Conservation (phyloP, 1,140 invertebrate species). For the Diploscapter pachys region DNA sequence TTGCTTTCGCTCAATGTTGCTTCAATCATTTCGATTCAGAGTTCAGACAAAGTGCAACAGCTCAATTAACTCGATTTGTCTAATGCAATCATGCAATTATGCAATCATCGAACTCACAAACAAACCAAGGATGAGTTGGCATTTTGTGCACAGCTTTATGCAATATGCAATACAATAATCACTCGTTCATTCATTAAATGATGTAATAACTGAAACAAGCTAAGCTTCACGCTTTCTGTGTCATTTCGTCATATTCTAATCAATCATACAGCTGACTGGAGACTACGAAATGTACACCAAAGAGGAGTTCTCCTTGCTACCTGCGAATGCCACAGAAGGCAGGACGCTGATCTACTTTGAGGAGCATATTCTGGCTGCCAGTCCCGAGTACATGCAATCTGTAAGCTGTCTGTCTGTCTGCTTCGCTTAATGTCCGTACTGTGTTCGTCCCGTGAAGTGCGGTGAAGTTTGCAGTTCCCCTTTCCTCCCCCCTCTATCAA, state of each 20-base stretch:
- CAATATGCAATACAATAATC: too few relatives aligned
- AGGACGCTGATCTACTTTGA: slow-evolving; percentile 38
- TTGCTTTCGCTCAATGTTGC: too few relatives aligned
- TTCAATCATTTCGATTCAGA: too few relatives aligned
- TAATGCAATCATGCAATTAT: neutral
- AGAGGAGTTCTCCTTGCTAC: slow-evolving; percentile 32
- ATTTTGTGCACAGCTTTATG: neutral
- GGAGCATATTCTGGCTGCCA: slow-evolving; percentile 46
- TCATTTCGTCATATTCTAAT: too few relatives aligned
- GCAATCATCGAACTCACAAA: neutral
- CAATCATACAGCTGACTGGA: slow-evolving; percentile 18
- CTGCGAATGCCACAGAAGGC: slow-evolving; percentile 14
- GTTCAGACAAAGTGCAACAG: too few relatives aligned
- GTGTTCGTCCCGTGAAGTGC: neutral
- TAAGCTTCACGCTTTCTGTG: too few relatives aligned
- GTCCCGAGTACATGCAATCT: slow-evolving; percentile 19
- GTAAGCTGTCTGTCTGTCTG: slow-evolving; percentile 18
- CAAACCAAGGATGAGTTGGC: neutral
- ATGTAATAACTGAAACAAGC: too few relatives aligned
- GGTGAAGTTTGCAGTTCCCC: too few relatives aligned
- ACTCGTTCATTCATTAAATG: too few relatives aligned
- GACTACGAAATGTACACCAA: slow-evolving; percentile 19
- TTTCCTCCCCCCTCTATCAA: too few relatives aligned
- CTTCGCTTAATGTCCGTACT: neutral
- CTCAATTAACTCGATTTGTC: neutral